These are phyloP conservation scores for Eupelmus urozonus DNA, from an alignment of 2,888 invertebrate species.

Conservation along the genomic window DNA sequence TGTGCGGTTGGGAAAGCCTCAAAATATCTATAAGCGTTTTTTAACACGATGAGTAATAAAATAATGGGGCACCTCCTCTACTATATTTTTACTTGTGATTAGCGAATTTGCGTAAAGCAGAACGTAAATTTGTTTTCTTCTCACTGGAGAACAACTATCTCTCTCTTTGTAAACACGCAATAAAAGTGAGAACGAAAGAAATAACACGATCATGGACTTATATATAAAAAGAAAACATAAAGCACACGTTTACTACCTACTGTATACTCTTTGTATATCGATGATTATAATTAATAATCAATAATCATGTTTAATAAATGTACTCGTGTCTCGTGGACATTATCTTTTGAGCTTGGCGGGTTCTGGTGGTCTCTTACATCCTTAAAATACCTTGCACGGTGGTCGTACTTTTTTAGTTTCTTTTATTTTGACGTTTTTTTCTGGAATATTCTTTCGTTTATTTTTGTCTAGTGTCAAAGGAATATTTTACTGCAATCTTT, in stretches of 20 bases:
- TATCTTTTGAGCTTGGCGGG: slow-evolving; percentile 75
- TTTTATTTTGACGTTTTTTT: slow-evolving; percentile 53
- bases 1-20: slow-evolving; percentile 39
- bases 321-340: slow-evolving; percentile 77
- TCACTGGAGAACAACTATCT: slow-evolving; percentile 38
- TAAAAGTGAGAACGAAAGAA: slow-evolving; percentile 44
- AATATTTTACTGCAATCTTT: slow-evolving; percentile 13
- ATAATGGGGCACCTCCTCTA: slow-evolving; percentile 23
- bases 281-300: slow-evolving; percentile 74
- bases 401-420: slow-evolving; percentile 71
- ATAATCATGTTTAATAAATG: slow-evolving; percentile 78
- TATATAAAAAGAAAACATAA: slow-evolving; percentile 15
- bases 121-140: slow-evolving; percentile 34
- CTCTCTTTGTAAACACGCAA: slow-evolving; percentile 49
- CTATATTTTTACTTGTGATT: slow-evolving; percentile 43
- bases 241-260: slow-evolving; percentile 56
- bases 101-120: slow-evolving; percentile 45
- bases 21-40: slow-evolving; percentile 44
- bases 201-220: slow-evolving; percentile 46
- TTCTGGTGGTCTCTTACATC: slow-evolving; percentile 75
- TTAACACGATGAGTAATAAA: slow-evolving; percentile 25
- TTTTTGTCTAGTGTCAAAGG: slow-evolving; percentile 37
- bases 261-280: slow-evolving; percentile 72
- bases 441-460: slow-evolving; percentile 50
- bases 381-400: slow-evolving; percentile 72